Percentiles rank a stretch among this genome's conserved stretches.
These are phyloP conservation scores for Drosophila subobscura DNA, from an alignment of 1,140 invertebrate genomes.

Conservation along the genomic window DNA sequence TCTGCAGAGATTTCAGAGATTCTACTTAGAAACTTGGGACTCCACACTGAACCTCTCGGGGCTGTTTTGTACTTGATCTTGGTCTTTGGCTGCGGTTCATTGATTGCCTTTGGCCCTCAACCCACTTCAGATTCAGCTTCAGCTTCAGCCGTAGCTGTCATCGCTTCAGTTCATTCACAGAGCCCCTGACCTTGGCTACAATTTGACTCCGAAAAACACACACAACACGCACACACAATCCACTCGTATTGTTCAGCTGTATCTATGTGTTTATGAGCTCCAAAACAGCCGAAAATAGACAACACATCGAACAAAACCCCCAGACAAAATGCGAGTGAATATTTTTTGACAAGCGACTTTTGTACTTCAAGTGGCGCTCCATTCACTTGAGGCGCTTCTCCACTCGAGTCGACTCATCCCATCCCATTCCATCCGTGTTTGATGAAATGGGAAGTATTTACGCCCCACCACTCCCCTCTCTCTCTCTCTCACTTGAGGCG, in stretches of 20 bases:
- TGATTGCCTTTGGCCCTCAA: slow-evolving; percentile 66
- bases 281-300: slow-evolving; percentile 52
- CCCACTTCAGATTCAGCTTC: slow-evolving; percentile 21
- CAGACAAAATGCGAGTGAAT: slow-evolving; percentile 38
- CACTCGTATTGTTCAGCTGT: slow-evolving; percentile 57
- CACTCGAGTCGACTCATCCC: not conserved
- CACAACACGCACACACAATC: slow-evolving; percentile 12
- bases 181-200: slow-evolving; percentile 77
- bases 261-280: slow-evolving; percentile 39
- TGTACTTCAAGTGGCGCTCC: slow-evolving; percentile 62
- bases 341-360: slow-evolving; percentile 50
- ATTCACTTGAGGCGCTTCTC: slow-evolving; percentile 41
- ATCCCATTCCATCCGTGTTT: slow-evolving; percentile 34
- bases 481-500: slow-evolving; percentile 17
- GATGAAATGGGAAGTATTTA: slow-evolving; percentile 47
- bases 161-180: slow-evolving; percentile 73
- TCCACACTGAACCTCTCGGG: not conserved
- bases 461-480: not conserved
- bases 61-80: slow-evolving; percentile 71
- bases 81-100: slow-evolving; percentile 48
- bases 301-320: slow-evolving; percentile 25
- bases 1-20: slow-evolving; percentile 48
- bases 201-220: slow-evolving; percentile 47
- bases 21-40: not conserved
- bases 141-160: not conserved